Evolutionary conservation across 30 jellyfish, hydroid and myxozoan genomes (phyloP), one percentile per base, ranked within the genome.

Genomic region (Mastigias papua): DNA sequence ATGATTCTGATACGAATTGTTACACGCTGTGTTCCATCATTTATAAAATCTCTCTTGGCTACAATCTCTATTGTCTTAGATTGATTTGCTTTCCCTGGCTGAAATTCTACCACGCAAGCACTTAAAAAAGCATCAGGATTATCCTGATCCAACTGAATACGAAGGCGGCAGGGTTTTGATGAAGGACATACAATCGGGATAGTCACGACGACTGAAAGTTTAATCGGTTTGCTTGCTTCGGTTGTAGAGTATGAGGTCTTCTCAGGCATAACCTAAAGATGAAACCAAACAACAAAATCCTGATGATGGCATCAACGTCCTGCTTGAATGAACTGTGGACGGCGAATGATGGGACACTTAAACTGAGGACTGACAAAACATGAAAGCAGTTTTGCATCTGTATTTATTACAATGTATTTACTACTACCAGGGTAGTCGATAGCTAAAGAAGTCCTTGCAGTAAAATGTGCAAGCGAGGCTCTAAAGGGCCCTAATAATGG

Each of bases 41-140:
- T 93, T 20, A 94, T 84, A 50, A 94, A 94, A 77, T 94, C 98
- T 30, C 97, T 50, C 70, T 94, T 94, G 22, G 98, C 98, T 48
- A 62, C 90, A n/a, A 94, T 97, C 63, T 89, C 95, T 1, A 94
- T 86, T 32, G 49, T 76, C n/a, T 71, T 86, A 23, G 97, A 74
- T 37, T 84, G 97, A 58, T 84, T 85, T 17, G 85, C 91, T 1
- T 92, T 94, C 6, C 97, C 95, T 11, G 95, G 72, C 48, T 94
- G 89, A 87, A 94, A 94, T 2, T 30, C 49, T 37, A 94, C 17
- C 1, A 89, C 79, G 74, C 98, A 94, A 22, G 27, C 77, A 70
- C 85, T 97, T 5, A 94, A 51, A 30, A 94, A 76, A 60, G 54
- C 78, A 34, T 94, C 95, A 0, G 96, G 61, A 83, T 84, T 89